Conservation (phyloP, 2,113 vertebrate genomes). For the Zapus hudsonius region DNA sequence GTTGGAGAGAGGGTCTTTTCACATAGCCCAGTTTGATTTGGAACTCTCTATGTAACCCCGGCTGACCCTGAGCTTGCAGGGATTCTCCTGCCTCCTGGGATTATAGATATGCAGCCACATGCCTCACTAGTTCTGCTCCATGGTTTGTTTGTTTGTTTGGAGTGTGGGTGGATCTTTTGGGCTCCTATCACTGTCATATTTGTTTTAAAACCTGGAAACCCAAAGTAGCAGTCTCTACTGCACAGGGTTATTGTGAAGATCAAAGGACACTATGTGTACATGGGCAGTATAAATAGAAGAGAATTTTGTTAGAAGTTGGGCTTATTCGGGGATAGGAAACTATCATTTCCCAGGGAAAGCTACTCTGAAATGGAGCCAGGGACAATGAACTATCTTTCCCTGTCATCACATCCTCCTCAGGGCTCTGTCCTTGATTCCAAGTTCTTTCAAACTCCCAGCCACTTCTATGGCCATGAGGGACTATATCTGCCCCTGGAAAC, state of each 20-base stretch:
- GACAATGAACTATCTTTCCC: slow-evolving; percentile 5
- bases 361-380: not conserved
- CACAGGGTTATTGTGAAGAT: not conserved
- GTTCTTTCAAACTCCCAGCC: not conserved
- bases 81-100: not conserved
- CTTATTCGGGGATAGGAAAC: slow-evolving; percentile 42
- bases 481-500: not conserved
- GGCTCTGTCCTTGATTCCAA: slow-evolving; percentile 3
- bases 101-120: not conserved
- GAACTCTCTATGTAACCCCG: not conserved
- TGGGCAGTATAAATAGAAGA: slow-evolving; percentile 32
- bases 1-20: not conserved
- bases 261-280: not conserved
- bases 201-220: slow-evolving; percentile 50
- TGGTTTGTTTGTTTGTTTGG: not conserved
- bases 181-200: not conserved
- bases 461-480: not conserved
- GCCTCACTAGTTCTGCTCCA: not conserved
- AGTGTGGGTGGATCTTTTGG: not conserved
- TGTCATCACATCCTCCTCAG: not conserved
- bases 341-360: slow-evolving; percentile 30
- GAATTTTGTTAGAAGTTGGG: slow-evolving; percentile 43
- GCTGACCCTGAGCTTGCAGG: not conserved
- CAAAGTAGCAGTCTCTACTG: not conserved
- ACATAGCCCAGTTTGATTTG: not conserved